These are phyloP conservation scores for Neosilurus hyrtlii DNA, from an alignment of 2,797 vertebrate species.

Conservation along the genomic window DNA sequence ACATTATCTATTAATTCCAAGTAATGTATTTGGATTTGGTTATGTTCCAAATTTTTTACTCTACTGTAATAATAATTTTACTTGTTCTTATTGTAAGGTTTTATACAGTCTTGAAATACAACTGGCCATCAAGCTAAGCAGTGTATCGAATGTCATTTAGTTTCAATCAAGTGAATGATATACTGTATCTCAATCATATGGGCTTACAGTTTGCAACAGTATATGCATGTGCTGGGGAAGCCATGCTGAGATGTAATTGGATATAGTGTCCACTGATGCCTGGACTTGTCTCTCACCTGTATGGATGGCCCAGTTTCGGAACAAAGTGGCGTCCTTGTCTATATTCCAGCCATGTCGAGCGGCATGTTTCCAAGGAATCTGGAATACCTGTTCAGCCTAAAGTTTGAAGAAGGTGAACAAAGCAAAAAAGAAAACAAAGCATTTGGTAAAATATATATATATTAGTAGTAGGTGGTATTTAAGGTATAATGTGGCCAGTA, in stretches of 20 bases:
- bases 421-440: background rate
- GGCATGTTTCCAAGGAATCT: slow-evolving; percentile 81
- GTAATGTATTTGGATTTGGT: background rate
- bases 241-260: slow-evolving; percentile 12
- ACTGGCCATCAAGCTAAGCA: slow-evolving; percentile 27
- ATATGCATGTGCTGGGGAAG: slow-evolving; percentile 33
- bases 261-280: slow-evolving; percentile 30
- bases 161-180: slow-evolving; percentile 16
- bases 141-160: slow-evolving; percentile 9
- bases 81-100: background rate
- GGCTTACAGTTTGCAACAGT: slow-evolving; percentile 41
- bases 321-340: slow-evolving; percentile 77
- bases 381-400: slow-evolving; percentile 72
- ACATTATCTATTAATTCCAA: background rate
- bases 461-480: background rate
- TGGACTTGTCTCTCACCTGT: slow-evolving; percentile 68
- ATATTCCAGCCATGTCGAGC: slow-evolving; percentile 80
- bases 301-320: slow-evolving; percentile 80
- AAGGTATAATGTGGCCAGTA: background rate
- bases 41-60: background rate
- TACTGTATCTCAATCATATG: slow-evolving; percentile 24
- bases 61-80: background rate
- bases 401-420: background rate
- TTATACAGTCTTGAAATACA: slow-evolving; percentile 12
- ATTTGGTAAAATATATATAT: background rate